These are phyloP conservation scores for Acropora yongei DNA, from an alignment of 64 coral and sea anemone genomes.

Conservation along the genomic window DNA sequence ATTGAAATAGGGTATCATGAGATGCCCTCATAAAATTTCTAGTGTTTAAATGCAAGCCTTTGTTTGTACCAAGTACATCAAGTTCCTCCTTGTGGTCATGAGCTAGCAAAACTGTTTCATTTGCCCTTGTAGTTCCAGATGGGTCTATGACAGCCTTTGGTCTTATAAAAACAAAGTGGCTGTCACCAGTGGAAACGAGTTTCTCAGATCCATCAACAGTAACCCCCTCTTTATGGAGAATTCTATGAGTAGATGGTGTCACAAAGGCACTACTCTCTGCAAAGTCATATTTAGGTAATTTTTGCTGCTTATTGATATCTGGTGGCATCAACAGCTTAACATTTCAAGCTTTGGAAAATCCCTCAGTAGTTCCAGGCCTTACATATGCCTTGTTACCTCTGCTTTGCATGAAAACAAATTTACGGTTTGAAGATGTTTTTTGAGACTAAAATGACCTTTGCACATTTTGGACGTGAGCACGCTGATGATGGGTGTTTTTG, in stretches of 20 bases:
- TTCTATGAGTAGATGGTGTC: constrained; percentile 30
- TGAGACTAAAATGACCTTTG: constrained; percentile 22
- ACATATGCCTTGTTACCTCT: neutral
- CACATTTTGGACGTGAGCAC: neutral
- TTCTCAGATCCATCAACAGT: constrained; percentile 43
- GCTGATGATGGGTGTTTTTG: neutral
- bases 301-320: neutral
- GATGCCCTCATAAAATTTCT: constrained; percentile 17
- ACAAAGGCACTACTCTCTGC: constrained; percentile 28
- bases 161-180: constrained; percentile 47
- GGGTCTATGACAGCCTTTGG: constrained; percentile 41
- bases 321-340: neutral
- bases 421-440: constrained; percentile 6
- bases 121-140: too few relatives aligned
- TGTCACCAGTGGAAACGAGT: constrained; percentile 9
- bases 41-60: constrained; percentile 21
- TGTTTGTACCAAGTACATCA: constrained; percentile 13
- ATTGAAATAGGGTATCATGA: constrained; percentile 27
- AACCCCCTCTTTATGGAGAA: constrained; percentile 16
- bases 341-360: neutral
- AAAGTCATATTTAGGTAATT: constrained; percentile 57
- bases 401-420: neutral
- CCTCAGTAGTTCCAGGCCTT: neutral
- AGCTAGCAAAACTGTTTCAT: too few relatives aligned
- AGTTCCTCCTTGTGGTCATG: neutral